Evolutionary conservation across 2,888 invertebrate genomes (phyloP).

Genomic region (Melieria picta): DNA sequence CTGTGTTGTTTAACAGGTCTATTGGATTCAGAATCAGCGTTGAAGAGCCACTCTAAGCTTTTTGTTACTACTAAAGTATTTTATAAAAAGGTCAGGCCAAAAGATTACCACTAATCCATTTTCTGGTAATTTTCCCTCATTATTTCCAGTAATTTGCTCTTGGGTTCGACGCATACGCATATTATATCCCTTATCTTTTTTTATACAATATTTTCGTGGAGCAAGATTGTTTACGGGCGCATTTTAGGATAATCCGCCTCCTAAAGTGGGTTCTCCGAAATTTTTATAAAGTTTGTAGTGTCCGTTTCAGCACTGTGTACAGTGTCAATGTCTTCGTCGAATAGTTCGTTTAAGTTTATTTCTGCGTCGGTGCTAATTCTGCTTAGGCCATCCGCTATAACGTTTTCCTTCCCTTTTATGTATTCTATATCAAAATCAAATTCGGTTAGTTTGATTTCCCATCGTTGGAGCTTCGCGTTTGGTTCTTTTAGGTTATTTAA

Average conservation of each 20-base stretch:
- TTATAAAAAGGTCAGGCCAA: slow-evolving; percentile 30
- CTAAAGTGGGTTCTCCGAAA: slow-evolving; percentile 18
- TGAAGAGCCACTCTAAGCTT: slow-evolving; percentile 29
- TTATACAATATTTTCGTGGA: slow-evolving; percentile 27
- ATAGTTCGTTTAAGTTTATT: slow-evolving; percentile 32
- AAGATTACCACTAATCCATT: slow-evolving; percentile 36
- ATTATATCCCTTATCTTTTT: slow-evolving; percentile 20
- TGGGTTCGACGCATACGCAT: neutral
- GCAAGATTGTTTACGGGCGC: slow-evolving; percentile 12
- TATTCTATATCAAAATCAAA: slow-evolving; percentile 29
- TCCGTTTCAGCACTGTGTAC: slow-evolving; percentile 35
- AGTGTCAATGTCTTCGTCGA: slow-evolving; percentile 28
- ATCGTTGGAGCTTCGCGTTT: slow-evolving; percentile 27
- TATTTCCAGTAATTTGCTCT: slow-evolving; percentile 30
- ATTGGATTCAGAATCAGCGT: slow-evolving; percentile 28
- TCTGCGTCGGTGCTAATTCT: neutral
- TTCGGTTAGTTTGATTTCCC: slow-evolving; percentile 30
- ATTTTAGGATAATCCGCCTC: slow-evolving; percentile 13
- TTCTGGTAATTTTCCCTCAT: slow-evolving; percentile 25
- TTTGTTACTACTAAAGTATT: slow-evolving; percentile 35
- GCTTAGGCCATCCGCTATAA: too few species aligned
- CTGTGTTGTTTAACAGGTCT: slow-evolving; percentile 18
- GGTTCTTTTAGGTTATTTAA: slow-evolving; percentile 8
- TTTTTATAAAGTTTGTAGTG: slow-evolving; percentile 27
- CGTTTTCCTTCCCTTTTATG: slow-evolving; percentile 33